Evolutionary conservation across 2,113 vertebrate genomes (phyloP), one percentile per base, ranked within the genome.

Genomic region (Odontesthes bonariensis): DNA sequence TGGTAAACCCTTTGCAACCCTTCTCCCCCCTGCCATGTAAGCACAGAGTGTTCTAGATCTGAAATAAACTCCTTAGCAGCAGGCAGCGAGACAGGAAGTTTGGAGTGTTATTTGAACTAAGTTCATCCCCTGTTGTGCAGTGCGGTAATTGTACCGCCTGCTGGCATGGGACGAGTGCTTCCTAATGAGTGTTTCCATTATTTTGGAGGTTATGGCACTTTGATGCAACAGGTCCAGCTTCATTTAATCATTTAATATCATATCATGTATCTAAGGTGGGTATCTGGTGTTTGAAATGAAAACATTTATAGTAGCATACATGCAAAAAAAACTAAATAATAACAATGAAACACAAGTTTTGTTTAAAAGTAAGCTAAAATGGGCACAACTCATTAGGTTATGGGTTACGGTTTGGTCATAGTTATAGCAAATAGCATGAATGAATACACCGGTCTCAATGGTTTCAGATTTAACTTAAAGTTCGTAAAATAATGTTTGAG

Each of bases 171-270:
- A 69, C 38, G 32, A 67, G 22, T 53, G 69, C 79, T 81, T 84
- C 81, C 89, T 80, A 81, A 86, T 80, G 83, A 87, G 85, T 77
- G 75, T 87, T 84, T 88, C 77, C 78, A 88, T 89, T 81, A 87
- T 85, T 87, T 56, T 89, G 81, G 86, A 89, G 71, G 77, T 89
- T 86, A 77, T 75, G 74, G 72, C 78, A 86, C 76, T 81, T 86
- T 81, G 82, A 91, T 88, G 77, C 61, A 82, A 81, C 61, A 66
- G 6, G 3, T 54, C 62, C 77, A 27, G 73, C 52, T 20, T 84
- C 77, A 74, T 88, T 81, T 85, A 77, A 89, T 80, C 82, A 79
- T 54, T 40, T 82, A 65, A 84, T 67, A 65, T 42, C 62, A 64
- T 38, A 60, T 75, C 38, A 61, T 70, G 42, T 17, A 22, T 77